Base-by-base conservation (phyloP, 2,888 invertebrate genomes). In the Bellardia bayeri region DNA sequence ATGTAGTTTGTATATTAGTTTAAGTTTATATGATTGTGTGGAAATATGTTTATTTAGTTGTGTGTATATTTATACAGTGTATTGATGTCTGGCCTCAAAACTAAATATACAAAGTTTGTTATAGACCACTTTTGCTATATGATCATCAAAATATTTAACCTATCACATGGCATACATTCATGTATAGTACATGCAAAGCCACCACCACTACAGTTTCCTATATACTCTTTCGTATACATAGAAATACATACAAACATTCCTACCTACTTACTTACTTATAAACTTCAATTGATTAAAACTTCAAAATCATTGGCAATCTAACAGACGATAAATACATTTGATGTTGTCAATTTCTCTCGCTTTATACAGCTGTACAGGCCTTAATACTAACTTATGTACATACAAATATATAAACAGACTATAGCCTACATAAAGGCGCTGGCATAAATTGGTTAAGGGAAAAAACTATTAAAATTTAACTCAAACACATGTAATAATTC, bases 301-400 rank as follows among this genome's bases (percentile, higher is more conserved):
- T 80, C 71, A 80, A 80, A 86, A 71, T 83, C 80, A 83, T 80
- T 83, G 79, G 69, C 79, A 71, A 71, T 76, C 75, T 79, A 81
- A 42, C 83, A 84, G 68, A 83, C 58, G 61, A 72, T 87, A 76
- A 72, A 84, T 87, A 68, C 66, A 72, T 78, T 78, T 76, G 61
- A 76, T 84, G 72, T 61, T 84, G 76, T 72, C 81, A 71, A 78
- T 63, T 76, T 80, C 58, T 66, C 37, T 30, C 66, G 56, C 63
- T 45, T 16, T 3, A 33, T 37, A 37, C n/a, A 69, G 56, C 16
- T 14, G 16, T 23, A 16, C 40, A 16, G 9, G 13, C 11, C 11
- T 11, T 23, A 2, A 42, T 1, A 14, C 3, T 23, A 13, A 40
- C 7, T 69, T 30, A 30, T 8, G 45, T 1, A 66, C 14, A 30